These are phyloP conservation scores for Chymomyza caudatula DNA, from an alignment of 2,888 invertebrate species.

Conservation along the genomic window DNA sequence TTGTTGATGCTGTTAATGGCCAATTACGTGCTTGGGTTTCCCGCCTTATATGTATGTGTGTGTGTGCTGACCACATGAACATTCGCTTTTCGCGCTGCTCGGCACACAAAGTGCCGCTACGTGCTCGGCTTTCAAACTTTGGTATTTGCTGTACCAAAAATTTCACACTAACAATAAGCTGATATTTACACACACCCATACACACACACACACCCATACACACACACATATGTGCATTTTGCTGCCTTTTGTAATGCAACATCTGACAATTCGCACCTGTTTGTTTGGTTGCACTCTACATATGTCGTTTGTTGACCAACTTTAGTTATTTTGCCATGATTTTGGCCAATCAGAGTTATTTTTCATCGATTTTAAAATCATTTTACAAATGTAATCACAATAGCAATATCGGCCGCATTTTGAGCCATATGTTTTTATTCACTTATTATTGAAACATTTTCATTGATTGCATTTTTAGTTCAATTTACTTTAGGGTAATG, in stretches of 20 bases:
- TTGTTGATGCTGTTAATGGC: slow-evolving; percentile 51
- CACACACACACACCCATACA: too few relatives aligned
- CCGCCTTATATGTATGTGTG: background rate
- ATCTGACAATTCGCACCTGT: too few relatives aligned
- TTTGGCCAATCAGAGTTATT: background rate
- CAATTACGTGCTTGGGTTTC: slow-evolving; percentile 58
- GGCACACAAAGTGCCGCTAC: slow-evolving; percentile 37
- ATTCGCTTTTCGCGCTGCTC: slow-evolving; percentile 13
- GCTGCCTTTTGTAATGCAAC: slow-evolving; percentile 15
- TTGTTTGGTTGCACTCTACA: too few relatives aligned
- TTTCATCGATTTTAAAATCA: background rate
- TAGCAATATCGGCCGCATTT: background rate
- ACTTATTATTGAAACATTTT: background rate
- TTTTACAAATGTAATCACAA: background rate
- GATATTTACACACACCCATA: too few relatives aligned
- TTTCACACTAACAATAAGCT: background rate
- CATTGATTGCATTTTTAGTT: too few relatives aligned
- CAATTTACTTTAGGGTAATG: too few relatives aligned
- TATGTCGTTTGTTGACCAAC: too few relatives aligned
- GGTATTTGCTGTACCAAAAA: slow-evolving; percentile 54
- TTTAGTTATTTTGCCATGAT: too few relatives aligned
- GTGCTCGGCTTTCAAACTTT: slow-evolving; percentile 60
- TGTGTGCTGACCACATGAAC: background rate
- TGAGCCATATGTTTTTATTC: background rate
- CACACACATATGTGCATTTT: too few relatives aligned